These are phyloP conservation scores for Ganaspis brasiliensis DNA, from an alignment of 2,888 invertebrate genomes.

Conservation along the genomic window DNA sequence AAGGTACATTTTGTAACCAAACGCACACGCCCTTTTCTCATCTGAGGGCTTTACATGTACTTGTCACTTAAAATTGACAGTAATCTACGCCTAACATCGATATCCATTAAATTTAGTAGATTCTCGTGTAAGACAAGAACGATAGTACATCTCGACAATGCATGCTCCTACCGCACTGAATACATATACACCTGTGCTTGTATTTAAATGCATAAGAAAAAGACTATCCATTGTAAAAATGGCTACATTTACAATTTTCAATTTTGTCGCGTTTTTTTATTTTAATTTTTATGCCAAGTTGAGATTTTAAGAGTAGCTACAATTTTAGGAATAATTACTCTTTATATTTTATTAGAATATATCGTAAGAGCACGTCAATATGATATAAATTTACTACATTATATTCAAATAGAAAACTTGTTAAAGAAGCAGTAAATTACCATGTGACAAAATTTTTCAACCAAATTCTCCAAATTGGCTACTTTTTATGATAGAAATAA, in stretches of 20 bases:
- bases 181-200: constrained; percentile 31
- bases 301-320: constrained; percentile 24
- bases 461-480: too few relatives aligned
- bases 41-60: not conserved
- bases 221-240: constrained; percentile 22
- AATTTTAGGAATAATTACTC: constrained; percentile 28
- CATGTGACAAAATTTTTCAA: too few relatives aligned
- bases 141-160: constrained; percentile 41
- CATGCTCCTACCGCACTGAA: constrained; percentile 37
- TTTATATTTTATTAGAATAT: constrained; percentile 28
- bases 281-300: constrained; percentile 20
- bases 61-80: constrained; percentile 34
- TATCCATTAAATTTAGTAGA: constrained; percentile 33
- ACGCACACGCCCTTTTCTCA: constrained; percentile 14
- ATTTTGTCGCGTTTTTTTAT: constrained; percentile 17
- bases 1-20: constrained; percentile 45
- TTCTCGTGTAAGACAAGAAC: constrained; percentile 15
- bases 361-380: not conserved
- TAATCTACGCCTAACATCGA: constrained; percentile 38
- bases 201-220: constrained; percentile 38
- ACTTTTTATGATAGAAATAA: too few relatives aligned
- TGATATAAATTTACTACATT: constrained; percentile 23
- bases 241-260: constrained; percentile 7
- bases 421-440: constrained; percentile 1
- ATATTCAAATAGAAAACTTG: constrained; percentile 34